Evolutionary conservation across 2,797 vertebrate genomes (phyloP).

Genomic region (Monodelphis domestica): DNA sequence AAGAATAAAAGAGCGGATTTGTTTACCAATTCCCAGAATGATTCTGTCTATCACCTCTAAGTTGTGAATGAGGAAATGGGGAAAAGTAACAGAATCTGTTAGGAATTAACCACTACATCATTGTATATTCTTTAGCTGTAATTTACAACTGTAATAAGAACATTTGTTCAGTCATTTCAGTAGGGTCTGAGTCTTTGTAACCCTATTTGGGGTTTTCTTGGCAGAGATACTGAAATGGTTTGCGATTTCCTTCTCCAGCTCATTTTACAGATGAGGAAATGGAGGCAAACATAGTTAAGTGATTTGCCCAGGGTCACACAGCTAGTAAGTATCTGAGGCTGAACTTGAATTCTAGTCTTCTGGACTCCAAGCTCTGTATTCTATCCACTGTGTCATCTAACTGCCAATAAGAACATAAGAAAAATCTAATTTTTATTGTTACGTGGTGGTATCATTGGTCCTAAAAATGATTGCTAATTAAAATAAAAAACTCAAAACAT

Average conservation of each 20-base stretch:
- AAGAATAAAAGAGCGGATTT: slow-evolving; percentile 46
- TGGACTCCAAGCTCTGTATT: too few relatives aligned
- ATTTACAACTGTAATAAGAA: slow-evolving; percentile 25
- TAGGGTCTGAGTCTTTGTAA: too few relatives aligned
- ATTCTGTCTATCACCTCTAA: slow-evolving; percentile 56
- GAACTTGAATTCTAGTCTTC: too few relatives aligned
- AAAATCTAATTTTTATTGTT: slow-evolving; percentile 48
- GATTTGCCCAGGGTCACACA: too few relatives aligned
- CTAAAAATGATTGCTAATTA: not conserved
- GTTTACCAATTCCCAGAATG: slow-evolving; percentile 39
- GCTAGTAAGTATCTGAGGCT: too few relatives aligned
- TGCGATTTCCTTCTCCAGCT: too few relatives aligned
- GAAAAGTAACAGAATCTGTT: not conserved
- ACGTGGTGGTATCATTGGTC: slow-evolving; percentile 15
- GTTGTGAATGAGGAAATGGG: slow-evolving; percentile 55
- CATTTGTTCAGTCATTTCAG: too few relatives aligned
- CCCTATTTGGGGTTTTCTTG: too few relatives aligned
- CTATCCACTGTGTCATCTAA: too few relatives aligned
- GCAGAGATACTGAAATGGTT: too few relatives aligned
- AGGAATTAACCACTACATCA: slow-evolving; percentile 25
- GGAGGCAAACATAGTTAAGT: too few relatives aligned
- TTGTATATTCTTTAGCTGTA: not conserved
- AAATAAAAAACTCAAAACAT: slow-evolving; percentile 3
- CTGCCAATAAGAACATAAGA: not conserved
- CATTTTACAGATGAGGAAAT: too few relatives aligned